Base-by-base conservation (phyloP, 2,888 invertebrate species). In the Pseudanteris insignis region DNA sequence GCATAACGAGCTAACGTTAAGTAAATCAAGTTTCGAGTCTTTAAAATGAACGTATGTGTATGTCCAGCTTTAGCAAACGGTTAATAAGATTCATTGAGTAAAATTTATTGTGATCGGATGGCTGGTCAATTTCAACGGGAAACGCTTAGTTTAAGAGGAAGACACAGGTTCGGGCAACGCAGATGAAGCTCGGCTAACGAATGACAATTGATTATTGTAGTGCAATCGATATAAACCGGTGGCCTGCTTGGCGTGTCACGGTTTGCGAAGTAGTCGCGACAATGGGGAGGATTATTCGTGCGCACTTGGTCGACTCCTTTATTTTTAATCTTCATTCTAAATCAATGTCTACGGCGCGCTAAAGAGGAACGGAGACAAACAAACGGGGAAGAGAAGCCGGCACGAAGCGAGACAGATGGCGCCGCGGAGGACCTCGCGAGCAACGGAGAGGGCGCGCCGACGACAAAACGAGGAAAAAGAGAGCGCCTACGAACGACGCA, bases 301-400 rank as follows among this genome's bases (percentile, higher is more conserved):
- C 50, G 59, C 53, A 61, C 64, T 63, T 60, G 36, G 57, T 28
- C 63, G 69, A 67, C 73, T 70, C 68, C 70, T 73, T 72, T 74
- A 73, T 74, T 75, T 75, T 74, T 70, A 74, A 75, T 75, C 73
- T 70, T 66, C 69, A 70, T 69, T 68, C 70, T 67, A 73, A 74
- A 73, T 73, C 72, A 70, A 54, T 61, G 61, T 58, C 65, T 59
- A 64, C 48, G 44, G 40, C 48, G 44, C 29, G 53, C 41, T n/a
- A 48, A 50, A 55, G 44, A 48, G 48, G n/a, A 41, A 58, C 28
- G 47, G 58, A 57, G 46, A 59, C 28, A 36, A 53, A 48, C 41
- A 55, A 30, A 38, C 48, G 48, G 40, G 33, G 30, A 15, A 32
- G 24, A 38, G 47, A 11, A 18, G 18, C 2, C 30, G 30, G 18